phyloP scores from a whole-genome alignment of 2,888 invertebrate genomes.

The Hymenopus coronatus region DNA sequence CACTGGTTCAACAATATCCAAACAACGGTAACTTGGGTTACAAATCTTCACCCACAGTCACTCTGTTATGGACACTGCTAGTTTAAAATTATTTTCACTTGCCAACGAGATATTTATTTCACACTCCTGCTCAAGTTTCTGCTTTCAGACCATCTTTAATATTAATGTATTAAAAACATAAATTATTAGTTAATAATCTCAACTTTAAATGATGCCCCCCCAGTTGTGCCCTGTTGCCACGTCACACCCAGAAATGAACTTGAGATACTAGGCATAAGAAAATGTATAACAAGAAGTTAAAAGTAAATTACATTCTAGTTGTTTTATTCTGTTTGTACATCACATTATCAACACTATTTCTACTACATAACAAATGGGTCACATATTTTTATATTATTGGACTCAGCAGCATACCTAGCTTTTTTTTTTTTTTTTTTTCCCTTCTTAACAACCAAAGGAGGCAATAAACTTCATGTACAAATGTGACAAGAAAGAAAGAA shows the following conservation, averaged over 20 bases:
- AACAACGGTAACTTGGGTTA: neutral
- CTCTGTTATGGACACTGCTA: neutral
- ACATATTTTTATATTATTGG: neutral
- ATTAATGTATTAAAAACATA: neutral
- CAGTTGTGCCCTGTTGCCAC: neutral
- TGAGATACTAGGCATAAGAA: neutral
- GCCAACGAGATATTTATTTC: neutral
- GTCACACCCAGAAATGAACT: neutral
- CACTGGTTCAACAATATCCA: neutral
- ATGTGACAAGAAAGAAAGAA: neutral
- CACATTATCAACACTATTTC: neutral
- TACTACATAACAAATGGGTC: neutral
- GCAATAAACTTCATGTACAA: neutral
- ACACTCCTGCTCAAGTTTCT: neutral
- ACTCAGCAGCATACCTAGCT: neutral
- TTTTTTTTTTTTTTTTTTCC: no score
- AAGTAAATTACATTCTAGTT: neutral
- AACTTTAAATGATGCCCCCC: neutral
- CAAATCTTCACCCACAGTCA: neutral
- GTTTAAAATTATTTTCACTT: neutral
- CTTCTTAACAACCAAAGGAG: neutral
- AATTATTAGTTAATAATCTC: neutral
- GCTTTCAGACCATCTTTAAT: neutral
- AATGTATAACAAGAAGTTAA: neutral
- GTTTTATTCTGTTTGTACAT: neutral